Base-by-base conservation (phyloP, 2,113 vertebrate species). In the Colossoma macropomum region DNA sequence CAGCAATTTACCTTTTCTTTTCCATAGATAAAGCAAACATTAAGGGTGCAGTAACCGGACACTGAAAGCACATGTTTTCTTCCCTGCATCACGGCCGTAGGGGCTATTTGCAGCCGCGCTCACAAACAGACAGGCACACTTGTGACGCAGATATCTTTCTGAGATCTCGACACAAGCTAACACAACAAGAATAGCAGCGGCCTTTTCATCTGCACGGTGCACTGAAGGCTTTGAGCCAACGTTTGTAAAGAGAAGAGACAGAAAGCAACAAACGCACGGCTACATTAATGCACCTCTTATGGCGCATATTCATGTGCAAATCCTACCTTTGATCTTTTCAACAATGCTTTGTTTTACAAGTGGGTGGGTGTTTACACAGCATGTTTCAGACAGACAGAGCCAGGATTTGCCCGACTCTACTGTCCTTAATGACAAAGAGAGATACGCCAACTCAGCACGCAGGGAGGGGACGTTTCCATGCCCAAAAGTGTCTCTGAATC, bases 91-190 rank as follows among this genome's bases (percentile, higher is more conserved):
- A 72, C 77, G 72, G 74, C 72, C 62, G 75, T 63, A 19, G 68
- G 52, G 72, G 62, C 81, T 83, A 81, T 85, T 87, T 81, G 56
- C 77, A 72, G 77, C 75, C 75, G 10, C n/a, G n/a, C 56, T 60
- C 69, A 83, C 73, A 52, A 85, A 75, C 84, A 62, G 78, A 30
- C 70, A 85, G 68, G 28, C 71, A 59, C 82, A 56, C 59, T 78
- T 82, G 74, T 86, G 85, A 86, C 86, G 84, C 84, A 84, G 52
- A 56, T 80, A 82, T 83, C 81, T 83, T 77, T 85, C 77, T 76
- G 68, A 50, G 45, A 80, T 79, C 80, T 83, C 74, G 50, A 75
- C 81, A 71, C 73, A 17, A 27, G 54, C 81, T 83, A 80, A 80
- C 79, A 68, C 54, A 66, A 78, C 81, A 60, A 83, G 84, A 87